Percentiles rank a stretch among this genome's conserved stretches.
phyloP scores from a whole-genome alignment of 2,888 invertebrate species.

The Eutolmus rufibarbis region DNA sequence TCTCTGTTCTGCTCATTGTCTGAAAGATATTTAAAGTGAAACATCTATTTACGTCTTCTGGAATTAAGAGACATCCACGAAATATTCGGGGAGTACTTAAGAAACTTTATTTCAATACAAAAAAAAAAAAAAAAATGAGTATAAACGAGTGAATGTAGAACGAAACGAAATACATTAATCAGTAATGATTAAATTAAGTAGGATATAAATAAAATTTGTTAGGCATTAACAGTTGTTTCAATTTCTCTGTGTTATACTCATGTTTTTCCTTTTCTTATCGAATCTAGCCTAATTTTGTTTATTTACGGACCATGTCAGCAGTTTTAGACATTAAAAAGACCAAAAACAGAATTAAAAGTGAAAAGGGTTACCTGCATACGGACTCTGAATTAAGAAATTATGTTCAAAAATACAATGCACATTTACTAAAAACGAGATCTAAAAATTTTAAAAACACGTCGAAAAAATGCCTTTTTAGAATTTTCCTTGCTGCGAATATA shows the following conservation, averaged over 20 bases:
- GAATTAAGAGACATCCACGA: not conserved
- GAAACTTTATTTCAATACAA: not conserved
- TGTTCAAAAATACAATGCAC: no score
- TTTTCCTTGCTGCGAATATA: no score
- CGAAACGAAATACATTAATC: not conserved
- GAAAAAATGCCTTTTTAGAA: no score
- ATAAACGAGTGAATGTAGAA: not conserved
- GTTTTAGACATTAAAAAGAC: no score
- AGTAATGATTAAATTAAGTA: not conserved
- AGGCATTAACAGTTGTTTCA: not conserved
- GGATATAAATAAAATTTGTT: not conserved
- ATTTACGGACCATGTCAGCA: no score
- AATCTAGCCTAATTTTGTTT: no score
- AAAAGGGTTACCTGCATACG: no score
- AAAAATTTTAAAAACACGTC: no score
- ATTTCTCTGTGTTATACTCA: not conserved
- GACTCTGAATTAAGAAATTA: no score
- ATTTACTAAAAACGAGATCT: no score
- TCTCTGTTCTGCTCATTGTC: not conserved
- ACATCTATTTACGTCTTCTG: not conserved
- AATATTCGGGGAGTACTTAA: not conserved
- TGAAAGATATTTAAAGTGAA: not conserved
- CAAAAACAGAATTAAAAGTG: no score
- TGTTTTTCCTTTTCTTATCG: no score
- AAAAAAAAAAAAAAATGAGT: not conserved